Evolutionary conservation across 1,140 invertebrate genomes (phyloP).

Genomic region (Hylaeus anthracinus): DNA sequence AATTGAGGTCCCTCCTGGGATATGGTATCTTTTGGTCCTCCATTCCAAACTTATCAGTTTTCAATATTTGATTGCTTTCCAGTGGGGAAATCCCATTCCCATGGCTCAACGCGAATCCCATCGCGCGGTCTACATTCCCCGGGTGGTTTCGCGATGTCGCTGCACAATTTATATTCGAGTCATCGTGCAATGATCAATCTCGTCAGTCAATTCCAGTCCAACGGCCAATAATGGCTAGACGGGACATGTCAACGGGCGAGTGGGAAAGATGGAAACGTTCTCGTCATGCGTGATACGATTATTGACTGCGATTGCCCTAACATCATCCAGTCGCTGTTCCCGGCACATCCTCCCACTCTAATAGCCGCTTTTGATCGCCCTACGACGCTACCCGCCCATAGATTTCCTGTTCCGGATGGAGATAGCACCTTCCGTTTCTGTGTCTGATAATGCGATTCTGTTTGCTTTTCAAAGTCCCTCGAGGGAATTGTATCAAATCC

Average conservation of each 20-base stretch:
- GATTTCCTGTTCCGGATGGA: background rate
- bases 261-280: constrained; percentile 43
- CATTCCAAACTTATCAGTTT: background rate
- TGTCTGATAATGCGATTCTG: background rate
- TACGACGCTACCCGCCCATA: constrained; percentile 12
- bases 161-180: constrained; percentile 14
- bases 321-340: constrained; percentile 23
- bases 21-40: background rate
- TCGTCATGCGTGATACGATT: constrained; percentile 25
- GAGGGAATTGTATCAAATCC: background rate
- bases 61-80: background rate
- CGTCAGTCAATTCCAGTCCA: constrained; percentile 27
- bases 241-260: constrained; percentile 12
- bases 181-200: constrained; percentile 33
- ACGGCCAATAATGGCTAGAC: constrained; percentile 18
- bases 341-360: constrained; percentile 14
- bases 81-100: background rate
- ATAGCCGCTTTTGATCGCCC: constrained; percentile 32
- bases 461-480: background rate
- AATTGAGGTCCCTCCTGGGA: too few relatives aligned
- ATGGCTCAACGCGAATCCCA: background rate
- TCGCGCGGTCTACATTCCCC: background rate
- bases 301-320: constrained; percentile 35
- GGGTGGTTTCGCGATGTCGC: background rate
- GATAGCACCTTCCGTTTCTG: constrained; percentile 21